A percentile compares a stretch with the other conserved stretches of the same genome.
Conservation (phyloP, 2,113 vertebrate genomes). For the Arvicanthis niloticus region DNA sequence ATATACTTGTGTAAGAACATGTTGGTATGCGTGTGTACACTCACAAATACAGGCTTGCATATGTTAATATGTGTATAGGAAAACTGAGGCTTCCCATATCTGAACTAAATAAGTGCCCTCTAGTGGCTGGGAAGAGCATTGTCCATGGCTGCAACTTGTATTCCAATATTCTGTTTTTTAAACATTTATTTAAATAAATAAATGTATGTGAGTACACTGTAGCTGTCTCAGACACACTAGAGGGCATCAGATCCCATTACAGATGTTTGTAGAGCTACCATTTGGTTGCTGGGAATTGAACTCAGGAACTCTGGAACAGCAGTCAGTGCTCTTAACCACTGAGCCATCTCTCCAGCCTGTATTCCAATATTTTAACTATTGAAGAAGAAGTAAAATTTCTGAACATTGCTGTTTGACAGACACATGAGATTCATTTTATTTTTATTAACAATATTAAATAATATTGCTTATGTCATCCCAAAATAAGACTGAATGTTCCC, state of each 20-base stretch:
- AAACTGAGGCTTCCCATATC: neutral
- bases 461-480: neutral
- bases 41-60: neutral
- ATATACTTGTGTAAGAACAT: neutral
- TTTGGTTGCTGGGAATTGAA: too few species aligned
- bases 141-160: neutral
- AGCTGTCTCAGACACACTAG: too few species aligned
- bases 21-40: neutral
- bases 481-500: neutral
- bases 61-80: neutral
- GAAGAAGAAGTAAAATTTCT: neutral
- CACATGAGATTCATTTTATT: neutral
- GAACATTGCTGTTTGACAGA: neutral
- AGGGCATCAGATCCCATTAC: too few species aligned
- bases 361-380: neutral
- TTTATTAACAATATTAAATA: neutral
- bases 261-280: too few species aligned
- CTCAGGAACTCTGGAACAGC: too few species aligned
- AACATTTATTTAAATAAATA: too few species aligned
- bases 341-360: too few species aligned
- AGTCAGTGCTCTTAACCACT: too few species aligned
- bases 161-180: neutral
- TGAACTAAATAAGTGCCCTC: neutral
- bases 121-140: neutral
- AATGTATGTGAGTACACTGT: too few species aligned